These are phyloP conservation scores for Atrichornis clamosus DNA, from an alignment of 2,113 vertebrate genomes.

Conservation along the genomic window DNA sequence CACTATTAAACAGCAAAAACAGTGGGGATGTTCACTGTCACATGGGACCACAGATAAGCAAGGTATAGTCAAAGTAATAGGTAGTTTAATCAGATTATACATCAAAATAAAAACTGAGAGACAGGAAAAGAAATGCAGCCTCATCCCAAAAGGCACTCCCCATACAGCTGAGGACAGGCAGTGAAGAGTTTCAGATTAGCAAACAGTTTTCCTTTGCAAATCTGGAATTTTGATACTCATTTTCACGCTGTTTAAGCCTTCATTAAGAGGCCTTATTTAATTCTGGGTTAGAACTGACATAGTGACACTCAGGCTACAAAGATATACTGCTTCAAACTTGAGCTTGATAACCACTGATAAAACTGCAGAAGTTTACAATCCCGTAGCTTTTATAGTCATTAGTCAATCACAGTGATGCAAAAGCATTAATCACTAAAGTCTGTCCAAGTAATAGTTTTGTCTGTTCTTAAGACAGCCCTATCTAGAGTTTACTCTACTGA, in stretches of 20 bases:
- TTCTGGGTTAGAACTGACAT: neutral
- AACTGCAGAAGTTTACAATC: neutral
- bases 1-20: neutral
- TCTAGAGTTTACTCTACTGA: neutral
- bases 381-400: neutral
- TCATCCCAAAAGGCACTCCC: neutral
- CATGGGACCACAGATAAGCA: neutral
- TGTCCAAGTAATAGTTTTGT: neutral
- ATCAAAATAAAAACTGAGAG: neutral
- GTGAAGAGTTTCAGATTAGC: neutral
- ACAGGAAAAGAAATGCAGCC: neutral
- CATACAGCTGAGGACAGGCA: neutral
- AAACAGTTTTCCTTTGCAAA: neutral
- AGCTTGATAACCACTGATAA: neutral
- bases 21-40: neutral
- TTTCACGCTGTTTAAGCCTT: neutral
- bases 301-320: neutral
- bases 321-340: neutral
- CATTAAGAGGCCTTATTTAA: neutral
- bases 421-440: neutral
- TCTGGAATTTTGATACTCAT: neutral
- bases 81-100: neutral
- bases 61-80: accelerated
- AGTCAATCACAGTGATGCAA: neutral
- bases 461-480: neutral